Evolutionary conservation across 2,113 vertebrate species (phyloP).

Genomic region (Motacilla alba): DNA sequence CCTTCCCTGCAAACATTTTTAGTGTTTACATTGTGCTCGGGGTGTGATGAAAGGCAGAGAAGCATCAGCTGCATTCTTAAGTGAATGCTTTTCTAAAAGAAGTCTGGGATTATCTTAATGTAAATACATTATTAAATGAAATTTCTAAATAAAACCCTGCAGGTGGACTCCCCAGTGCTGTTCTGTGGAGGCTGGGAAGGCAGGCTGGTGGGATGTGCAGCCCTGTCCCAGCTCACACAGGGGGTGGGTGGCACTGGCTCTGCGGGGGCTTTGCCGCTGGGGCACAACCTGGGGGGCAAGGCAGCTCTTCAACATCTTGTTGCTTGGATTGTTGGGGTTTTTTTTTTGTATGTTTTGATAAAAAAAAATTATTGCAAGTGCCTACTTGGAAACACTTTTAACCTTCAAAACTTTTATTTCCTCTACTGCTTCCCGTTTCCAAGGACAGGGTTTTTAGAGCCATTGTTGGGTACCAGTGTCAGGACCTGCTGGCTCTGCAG

Average conservation of each 20-base stretch:
- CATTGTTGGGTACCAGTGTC: background rate
- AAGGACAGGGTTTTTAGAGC: background rate
- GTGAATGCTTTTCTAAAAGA: conserved; percentile 23
- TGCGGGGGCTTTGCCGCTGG: background rate
- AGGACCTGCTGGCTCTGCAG: background rate
- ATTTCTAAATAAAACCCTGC: conserved; percentile 6
- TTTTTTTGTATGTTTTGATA: background rate
- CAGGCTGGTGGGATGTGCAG: background rate
- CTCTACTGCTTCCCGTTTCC: background rate
- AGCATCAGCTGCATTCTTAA: background rate
- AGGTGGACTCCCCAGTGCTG: background rate
- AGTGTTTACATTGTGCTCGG: conserved; percentile 52
- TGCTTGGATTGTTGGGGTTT: background rate
- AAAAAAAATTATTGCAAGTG: background rate
- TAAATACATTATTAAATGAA: background rate
- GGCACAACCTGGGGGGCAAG: rapidly evolving
- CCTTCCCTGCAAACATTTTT: conserved; percentile 5
- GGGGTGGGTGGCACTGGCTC: background rate
- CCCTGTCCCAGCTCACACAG: rapidly evolving
- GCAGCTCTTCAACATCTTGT: background rate
- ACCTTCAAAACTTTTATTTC: background rate
- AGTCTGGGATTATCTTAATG: conserved; percentile 4
- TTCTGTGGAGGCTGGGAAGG: background rate
- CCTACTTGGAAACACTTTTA: background rate
- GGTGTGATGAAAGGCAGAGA: conserved; percentile 61